Conservation (phyloP, 2,797 vertebrate genomes). For the Cuculus canorus region DNA sequence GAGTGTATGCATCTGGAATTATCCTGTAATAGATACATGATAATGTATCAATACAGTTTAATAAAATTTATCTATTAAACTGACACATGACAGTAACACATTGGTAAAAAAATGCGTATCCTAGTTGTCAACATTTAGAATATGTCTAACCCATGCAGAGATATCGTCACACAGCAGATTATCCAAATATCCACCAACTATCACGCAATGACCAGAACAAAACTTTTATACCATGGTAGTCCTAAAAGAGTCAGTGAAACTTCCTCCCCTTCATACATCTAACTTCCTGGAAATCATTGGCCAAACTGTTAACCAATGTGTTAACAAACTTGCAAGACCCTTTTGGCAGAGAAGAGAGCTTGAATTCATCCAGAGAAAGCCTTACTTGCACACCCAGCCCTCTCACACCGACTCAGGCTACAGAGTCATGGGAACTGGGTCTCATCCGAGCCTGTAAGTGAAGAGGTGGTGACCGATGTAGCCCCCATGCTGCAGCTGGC, state of each 20-base stretch:
- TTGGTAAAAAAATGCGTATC: background rate
- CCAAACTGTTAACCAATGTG: background rate
- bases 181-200: background rate
- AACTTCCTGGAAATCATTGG: slow-evolving; percentile 27
- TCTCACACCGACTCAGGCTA: slow-evolving; percentile 24
- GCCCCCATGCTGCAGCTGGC: slow-evolving; percentile 45
- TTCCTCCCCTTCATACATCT: background rate
- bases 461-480: slow-evolving; percentile 23
- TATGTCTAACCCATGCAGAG: background rate
- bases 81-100: background rate
- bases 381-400: background rate
- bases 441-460: background rate
- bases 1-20: background rate
- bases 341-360: slow-evolving; percentile 36
- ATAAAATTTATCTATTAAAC: background rate
- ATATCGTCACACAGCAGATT: background rate
- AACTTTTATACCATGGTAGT: background rate
- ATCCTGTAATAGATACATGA: background rate
- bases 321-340: slow-evolving; percentile 36
- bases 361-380: slow-evolving; percentile 54
- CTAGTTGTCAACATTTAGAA: background rate
- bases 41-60: background rate
- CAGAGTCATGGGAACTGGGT: slow-evolving; percentile 69
- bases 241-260: background rate
- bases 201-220: background rate